A percentile compares a stretch with the other conserved stretches of the same genome.
Conservation (phyloP, 2,113 vertebrate genomes). For the Ictalurus furcatus region DNA sequence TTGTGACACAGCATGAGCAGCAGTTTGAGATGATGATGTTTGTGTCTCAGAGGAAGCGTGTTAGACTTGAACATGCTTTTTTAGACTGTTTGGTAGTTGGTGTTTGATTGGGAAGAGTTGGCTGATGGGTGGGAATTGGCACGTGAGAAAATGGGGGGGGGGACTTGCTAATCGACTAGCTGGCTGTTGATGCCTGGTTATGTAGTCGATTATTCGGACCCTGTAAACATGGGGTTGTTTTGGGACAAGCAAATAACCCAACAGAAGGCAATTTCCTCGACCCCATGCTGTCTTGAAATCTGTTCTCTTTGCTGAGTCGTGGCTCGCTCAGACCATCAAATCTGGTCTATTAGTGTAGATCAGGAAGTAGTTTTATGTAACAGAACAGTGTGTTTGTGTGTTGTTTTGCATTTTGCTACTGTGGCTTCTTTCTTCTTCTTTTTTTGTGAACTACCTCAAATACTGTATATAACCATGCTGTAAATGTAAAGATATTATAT, state of each 20-base stretch:
- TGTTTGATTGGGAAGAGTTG: no score
- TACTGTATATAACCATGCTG: neutral
- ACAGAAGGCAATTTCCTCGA: slow-evolving; percentile 36
- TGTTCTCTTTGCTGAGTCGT: slow-evolving; percentile 60
- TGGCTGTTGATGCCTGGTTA: neutral
- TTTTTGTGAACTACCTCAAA: slow-evolving; percentile 38
- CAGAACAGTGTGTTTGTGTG: slow-evolving; percentile 39
- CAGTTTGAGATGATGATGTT: neutral
- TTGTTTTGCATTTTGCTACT: slow-evolving; percentile 34
- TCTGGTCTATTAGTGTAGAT: slow-evolving; percentile 46
- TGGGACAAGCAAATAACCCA: slow-evolving; percentile 15
- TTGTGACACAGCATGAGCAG: neutral
- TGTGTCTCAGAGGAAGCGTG: neutral
- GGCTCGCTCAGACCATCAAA: slow-evolving; percentile 52
- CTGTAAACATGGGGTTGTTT: slow-evolving; percentile 25
- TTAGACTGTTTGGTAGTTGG: neutral
- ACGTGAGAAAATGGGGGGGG: neutral
- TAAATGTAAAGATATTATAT: neutral
- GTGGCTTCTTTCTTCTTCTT: neutral
- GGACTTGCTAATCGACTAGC: neutral
- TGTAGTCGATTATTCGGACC: slow-evolving; percentile 4
- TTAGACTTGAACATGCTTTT: neutral
- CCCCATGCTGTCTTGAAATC: slow-evolving; percentile 49
- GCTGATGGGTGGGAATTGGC: neutral
- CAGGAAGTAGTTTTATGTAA: slow-evolving; percentile 59